These are phyloP conservation scores for Tubiluchus corallicola DNA, from an alignment of 2,888 invertebrate species.

Conservation along the genomic window DNA sequence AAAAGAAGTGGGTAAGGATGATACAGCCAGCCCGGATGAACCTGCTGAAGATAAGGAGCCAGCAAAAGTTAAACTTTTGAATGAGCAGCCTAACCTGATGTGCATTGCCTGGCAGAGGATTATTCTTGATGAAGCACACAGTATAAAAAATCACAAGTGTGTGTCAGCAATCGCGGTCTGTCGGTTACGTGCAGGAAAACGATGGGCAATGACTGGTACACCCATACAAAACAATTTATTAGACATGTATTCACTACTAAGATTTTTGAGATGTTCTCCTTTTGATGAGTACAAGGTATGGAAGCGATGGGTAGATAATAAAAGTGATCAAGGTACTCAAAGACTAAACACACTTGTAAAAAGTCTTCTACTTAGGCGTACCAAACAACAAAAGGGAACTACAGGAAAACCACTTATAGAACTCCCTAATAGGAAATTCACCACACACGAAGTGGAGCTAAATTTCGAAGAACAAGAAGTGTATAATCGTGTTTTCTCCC, in stretches of 20 bases:
- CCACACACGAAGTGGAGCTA: conserved; percentile 20
- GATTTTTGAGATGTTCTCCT: conserved; percentile 61
- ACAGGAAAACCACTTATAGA: conserved; percentile 34
- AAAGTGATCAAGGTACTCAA: conserved; percentile 42
- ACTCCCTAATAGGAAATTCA: conserved; percentile 46
- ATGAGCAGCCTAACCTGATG: conserved; percentile 32
- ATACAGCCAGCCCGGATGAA: conserved; percentile 17
- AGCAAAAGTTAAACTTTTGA: too few relatives aligned
- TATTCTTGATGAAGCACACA: conserved; percentile 83
- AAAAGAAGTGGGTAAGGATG: conserved; percentile 25
- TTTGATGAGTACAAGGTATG: conserved; percentile 76
- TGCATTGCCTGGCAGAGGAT: conserved; percentile 62
- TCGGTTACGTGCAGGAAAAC: conserved; percentile 38
- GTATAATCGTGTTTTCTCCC: conserved; percentile 45
- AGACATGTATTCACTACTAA: conserved; percentile 35
- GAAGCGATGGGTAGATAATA: conserved; percentile 81
- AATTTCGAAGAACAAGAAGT: conserved; percentile 35
- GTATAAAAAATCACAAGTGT: conserved; percentile 68
- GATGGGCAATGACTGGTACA: conserved; percentile 81
- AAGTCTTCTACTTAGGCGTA: conserved; percentile 62
- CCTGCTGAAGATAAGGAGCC: conserved; percentile 18
- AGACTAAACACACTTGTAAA: conserved; percentile 68
- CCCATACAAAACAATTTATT: conserved; percentile 84
- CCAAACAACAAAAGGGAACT: conserved; percentile 55
- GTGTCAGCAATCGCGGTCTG: conserved; percentile 51